Base-by-base conservation (phyloP, 1,140 invertebrate genomes). In the Cryptotermes secundus region DNA sequence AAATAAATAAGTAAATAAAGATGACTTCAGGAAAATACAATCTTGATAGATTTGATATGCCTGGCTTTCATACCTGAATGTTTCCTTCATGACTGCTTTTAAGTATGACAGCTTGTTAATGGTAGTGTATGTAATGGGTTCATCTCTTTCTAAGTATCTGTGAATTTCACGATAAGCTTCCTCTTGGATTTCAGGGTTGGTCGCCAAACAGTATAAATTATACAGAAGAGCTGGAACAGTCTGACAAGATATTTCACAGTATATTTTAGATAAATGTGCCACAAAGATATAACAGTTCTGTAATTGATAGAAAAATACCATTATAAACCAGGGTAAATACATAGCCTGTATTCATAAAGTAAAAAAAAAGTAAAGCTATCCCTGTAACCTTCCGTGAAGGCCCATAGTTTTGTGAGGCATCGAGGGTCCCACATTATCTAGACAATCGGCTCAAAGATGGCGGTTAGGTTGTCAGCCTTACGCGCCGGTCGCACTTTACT, bases 61-160 rank as follows among this genome's bases (percentile, higher is more conserved):
- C 45, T 19, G 6, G 3, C 45, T 49, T 49, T 22, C 45, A 82
- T 87, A 92, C 91, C 92, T 89, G 85, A 93, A 92, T 7, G 90
- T 89, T 89, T 94, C 93, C 85, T 93, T 93, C 0, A 94, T 88
- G 86, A 90, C 91, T 19, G 92, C 92, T 88, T 92, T 92, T 2
- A 93, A 87, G 84, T 92, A 92, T 0, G 88, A 86, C 82, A 92
- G 83, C 79, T 89, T 87, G 79, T 89, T 88, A 9, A 93, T 84
- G 19, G 85, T 86, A 16, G 90, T 87, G 22, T 87, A 84, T 49
- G 89, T 91, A 19, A 92, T 86, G 0, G 80, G 31, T 83, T 83
- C 80, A 85, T 85, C 72, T 81, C 81, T 34, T 82, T 87, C 85
- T 7, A 90, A 34, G 26, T 88, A 85, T 34, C 86, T 72, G 19